Conservation (phyloP, 2,888 invertebrate genomes). For the Stenotaenia linearis region DNA sequence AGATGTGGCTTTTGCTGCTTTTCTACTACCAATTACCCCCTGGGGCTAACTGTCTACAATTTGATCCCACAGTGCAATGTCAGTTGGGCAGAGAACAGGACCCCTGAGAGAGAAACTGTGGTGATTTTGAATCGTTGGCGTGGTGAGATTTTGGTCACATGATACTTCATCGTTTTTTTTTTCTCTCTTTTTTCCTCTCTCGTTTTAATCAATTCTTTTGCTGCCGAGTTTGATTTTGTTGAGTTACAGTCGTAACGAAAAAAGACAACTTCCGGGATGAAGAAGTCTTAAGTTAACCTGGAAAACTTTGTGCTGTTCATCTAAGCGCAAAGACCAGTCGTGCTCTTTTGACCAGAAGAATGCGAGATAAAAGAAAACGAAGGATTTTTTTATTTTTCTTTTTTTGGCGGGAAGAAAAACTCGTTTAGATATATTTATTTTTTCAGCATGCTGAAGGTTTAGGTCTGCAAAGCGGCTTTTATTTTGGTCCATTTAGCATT, state of each 20-base stretch:
- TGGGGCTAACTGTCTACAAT: conserved; percentile 13
- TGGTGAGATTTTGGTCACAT: neutral
- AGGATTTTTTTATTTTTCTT: neutral
- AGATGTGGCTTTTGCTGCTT: neutral
- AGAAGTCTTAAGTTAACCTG: conserved; percentile 8
- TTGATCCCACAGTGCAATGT: conserved; percentile 2
- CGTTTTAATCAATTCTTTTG: neutral
- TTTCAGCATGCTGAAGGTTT: neutral
- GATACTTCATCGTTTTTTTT: neutral
- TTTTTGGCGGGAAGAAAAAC: neutral
- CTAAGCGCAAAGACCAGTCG: neutral
- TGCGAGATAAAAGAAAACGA: neutral
- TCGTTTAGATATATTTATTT: neutral
- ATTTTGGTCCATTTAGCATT: conserved; percentile 7
- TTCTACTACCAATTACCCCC: conserved; percentile 13
- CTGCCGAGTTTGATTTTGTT: neutral
- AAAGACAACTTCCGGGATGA: neutral
- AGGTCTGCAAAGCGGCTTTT: neutral
- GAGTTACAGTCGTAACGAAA: neutral
- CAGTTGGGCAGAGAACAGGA: conserved; percentile 2
- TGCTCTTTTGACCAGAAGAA: conserved; percentile 14
- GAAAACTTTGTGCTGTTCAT: conserved; percentile 17
- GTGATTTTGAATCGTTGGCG: neutral
- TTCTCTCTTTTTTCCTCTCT: neutral
- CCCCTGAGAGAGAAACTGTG: neutral